These are phyloP conservation scores for Neomicropteryx cornuta DNA, from an alignment of 1,140 invertebrate species.

Conservation along the genomic window DNA sequence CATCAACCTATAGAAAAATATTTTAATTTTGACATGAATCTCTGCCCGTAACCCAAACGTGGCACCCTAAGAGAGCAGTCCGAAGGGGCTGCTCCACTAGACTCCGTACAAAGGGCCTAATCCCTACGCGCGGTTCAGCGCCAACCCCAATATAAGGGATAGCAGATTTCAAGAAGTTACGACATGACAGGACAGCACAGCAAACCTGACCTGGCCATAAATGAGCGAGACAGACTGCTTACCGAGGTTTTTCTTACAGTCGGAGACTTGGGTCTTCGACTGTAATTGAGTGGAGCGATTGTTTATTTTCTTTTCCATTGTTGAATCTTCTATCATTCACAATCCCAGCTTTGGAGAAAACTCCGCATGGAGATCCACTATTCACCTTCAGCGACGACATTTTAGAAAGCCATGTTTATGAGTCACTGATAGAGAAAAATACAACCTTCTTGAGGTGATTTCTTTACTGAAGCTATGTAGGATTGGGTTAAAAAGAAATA, in stretches of 20 bases:
- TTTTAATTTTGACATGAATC: too few species aligned
- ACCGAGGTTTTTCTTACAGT: slow-evolving; percentile 63
- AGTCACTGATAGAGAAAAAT: slow-evolving; percentile 42
- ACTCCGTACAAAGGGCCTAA: too few species aligned
- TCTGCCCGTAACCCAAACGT: too few species aligned
- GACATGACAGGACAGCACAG: too few species aligned
- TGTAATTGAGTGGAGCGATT: slow-evolving; percentile 48
- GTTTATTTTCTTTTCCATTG: slow-evolving; percentile 64
- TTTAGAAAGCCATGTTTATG: slow-evolving; percentile 73
- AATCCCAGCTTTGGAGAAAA: slow-evolving; percentile 28
- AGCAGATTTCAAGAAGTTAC: too few species aligned
- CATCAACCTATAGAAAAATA: not conserved
- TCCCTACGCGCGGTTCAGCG: too few species aligned
- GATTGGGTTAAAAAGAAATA: slow-evolving; percentile 29
- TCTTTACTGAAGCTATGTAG: slow-evolving; percentile 19
- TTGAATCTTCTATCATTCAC: slow-evolving; percentile 40
- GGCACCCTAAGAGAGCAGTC: too few species aligned
- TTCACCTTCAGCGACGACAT: slow-evolving; percentile 56
- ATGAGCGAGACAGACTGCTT: slow-evolving; percentile 18
- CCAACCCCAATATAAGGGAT: too few species aligned
- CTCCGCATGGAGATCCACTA: slow-evolving; percentile 60
- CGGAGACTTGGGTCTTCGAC: slow-evolving; percentile 47
- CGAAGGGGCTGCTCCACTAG: too few species aligned
- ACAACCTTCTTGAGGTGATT: slow-evolving; percentile 20
- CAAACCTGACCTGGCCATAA: too few species aligned